Conservation (phyloP, 2,888 invertebrate species). For the Synanthedon vespiformis region DNA sequence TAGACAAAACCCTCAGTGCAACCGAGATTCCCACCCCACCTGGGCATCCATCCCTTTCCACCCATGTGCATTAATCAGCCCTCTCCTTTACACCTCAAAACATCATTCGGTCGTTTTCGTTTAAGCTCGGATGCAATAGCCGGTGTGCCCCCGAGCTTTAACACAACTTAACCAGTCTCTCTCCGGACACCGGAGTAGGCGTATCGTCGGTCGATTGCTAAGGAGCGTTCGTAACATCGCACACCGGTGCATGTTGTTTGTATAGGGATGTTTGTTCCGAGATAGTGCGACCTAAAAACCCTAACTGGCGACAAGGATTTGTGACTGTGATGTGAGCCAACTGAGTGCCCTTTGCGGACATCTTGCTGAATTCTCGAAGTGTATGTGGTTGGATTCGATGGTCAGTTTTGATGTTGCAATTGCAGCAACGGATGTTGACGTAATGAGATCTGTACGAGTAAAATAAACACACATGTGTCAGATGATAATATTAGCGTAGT, state of each 20-base stretch:
- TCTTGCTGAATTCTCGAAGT: constrained; percentile 22
- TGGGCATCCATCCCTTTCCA: constrained; percentile 29
- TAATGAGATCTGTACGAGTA: constrained; percentile 51
- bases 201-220: constrained; percentile 36
- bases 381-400: constrained; percentile 32
- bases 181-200: constrained; percentile 46
- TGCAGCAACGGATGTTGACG: constrained; percentile 37
- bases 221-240: constrained; percentile 55
- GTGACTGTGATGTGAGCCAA: constrained; percentile 39
- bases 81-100: constrained; percentile 56
- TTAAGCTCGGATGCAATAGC: constrained; percentile 65
- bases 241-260: constrained; percentile 38
- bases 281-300: constrained; percentile 51
- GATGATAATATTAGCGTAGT: constrained; percentile 40
- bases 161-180: constrained; percentile 65
- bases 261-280: constrained; percentile 58
- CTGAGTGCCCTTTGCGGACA: constrained; percentile 22
- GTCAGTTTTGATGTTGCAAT: constrained; percentile 39
- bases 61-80: constrained; percentile 22
- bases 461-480: constrained; percentile 54
- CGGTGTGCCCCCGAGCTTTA: constrained; percentile 66
- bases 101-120: constrained; percentile 63
- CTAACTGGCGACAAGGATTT: constrained; percentile 32
- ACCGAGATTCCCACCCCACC: constrained; percentile 24
- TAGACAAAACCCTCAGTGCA: constrained; percentile 48